phyloP scores from a whole-genome alignment of 2,888 invertebrate species.

The Lasioglossum malachurum region DNA sequence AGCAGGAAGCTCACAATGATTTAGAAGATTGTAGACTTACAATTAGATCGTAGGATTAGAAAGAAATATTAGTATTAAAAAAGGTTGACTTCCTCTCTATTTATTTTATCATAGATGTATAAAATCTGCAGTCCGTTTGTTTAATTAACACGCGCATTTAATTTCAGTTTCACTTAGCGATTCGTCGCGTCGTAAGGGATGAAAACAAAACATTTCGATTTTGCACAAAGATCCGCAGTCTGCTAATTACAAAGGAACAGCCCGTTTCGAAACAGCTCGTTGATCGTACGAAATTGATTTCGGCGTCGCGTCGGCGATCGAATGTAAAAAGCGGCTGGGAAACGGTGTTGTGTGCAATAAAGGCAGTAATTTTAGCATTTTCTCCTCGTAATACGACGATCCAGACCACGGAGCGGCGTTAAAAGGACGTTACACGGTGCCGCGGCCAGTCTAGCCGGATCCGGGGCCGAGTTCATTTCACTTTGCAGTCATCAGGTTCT shows the following conservation, averaged over 20 bases:
- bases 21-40: neutral
- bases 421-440: conserved; percentile 72
- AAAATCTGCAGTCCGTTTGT: too few relatives aligned
- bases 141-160: too few relatives aligned
- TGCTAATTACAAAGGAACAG: neutral
- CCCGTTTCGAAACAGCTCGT: neutral
- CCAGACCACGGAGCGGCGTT: conserved; percentile 45
- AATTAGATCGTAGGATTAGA: neutral
- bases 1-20: conserved; percentile 16
- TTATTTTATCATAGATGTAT: too few relatives aligned
- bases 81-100: neutral
- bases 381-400: neutral
- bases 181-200: too few relatives aligned
- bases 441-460: conserved; percentile 72
- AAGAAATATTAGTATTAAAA: neutral
- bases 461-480: conserved; percentile 77
- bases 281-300: neutral
- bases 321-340: neutral
- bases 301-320: neutral
- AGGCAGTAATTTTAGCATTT: neutral
- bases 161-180: too few relatives aligned
- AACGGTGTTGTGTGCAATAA: neutral
- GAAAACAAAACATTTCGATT: too few relatives aligned
- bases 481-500: conserved; percentile 75
- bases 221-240: too few relatives aligned